Conservation (phyloP, 2,113 vertebrate genomes). For the Myocastor coypus region DNA sequence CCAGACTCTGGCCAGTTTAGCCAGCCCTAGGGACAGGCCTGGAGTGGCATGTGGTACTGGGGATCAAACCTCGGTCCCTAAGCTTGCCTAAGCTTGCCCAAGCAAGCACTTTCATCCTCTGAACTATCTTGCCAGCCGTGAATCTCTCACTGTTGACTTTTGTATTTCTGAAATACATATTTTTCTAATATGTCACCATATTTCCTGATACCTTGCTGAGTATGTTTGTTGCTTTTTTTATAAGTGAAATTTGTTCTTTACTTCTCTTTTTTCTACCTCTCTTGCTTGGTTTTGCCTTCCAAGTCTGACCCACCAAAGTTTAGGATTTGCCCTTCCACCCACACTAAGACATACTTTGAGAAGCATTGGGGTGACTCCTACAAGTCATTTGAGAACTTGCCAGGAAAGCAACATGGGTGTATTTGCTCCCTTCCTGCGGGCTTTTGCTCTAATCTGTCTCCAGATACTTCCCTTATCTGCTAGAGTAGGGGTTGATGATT, state of each 20-base stretch:
- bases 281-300: neutral
- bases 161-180: neutral
- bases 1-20: too few species aligned
- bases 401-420: neutral
- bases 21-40: too few species aligned
- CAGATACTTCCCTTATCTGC: neutral
- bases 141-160: neutral
- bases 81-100: too few species aligned
- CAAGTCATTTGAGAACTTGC: neutral
- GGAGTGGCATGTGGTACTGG: too few species aligned
- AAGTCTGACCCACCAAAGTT: neutral
- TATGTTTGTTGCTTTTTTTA: neutral
- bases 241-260: neutral
- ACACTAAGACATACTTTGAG: neutral
- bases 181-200: neutral
- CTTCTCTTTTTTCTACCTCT: neutral
- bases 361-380: neutral
- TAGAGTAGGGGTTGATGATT: neutral
- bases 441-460: neutral
- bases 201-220: neutral
- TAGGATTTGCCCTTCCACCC: neutral
- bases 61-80: too few species aligned
- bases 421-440: neutral
- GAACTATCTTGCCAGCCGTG: too few species aligned
- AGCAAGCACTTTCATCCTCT: too few species aligned